phyloP scores from a whole-genome alignment of 1,140 invertebrate genomes.

The Ptiloglossa arizonensis region DNA sequence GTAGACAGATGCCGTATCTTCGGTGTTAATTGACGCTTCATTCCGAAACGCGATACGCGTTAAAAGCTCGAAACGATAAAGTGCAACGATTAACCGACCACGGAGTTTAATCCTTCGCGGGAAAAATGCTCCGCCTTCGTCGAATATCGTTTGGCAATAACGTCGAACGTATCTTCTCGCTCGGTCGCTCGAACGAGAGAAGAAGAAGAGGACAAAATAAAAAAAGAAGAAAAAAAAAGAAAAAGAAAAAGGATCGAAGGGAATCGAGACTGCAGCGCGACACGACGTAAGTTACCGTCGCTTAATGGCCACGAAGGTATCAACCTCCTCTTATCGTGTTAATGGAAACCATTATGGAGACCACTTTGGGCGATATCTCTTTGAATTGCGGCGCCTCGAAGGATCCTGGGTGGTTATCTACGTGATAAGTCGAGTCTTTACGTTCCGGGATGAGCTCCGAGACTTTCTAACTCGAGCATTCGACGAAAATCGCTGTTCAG shows the following conservation, averaged over 20 bases:
- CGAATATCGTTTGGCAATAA: constrained; percentile 31
- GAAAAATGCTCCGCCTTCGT: constrained; percentile 29
- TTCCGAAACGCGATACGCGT: constrained; percentile 41
- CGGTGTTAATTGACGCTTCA: constrained; percentile 57
- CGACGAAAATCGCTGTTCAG: background rate
- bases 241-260: constrained; percentile 22
- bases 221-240: background rate
- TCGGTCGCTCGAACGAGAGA: background rate
- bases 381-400: constrained; percentile 29
- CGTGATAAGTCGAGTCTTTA: constrained; percentile 44
- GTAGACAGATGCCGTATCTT: constrained; percentile 20
- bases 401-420: constrained; percentile 65
- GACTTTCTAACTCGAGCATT: constrained; percentile 13
- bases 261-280: constrained; percentile 35
- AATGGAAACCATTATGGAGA: constrained; percentile 69
- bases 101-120: constrained; percentile 24
- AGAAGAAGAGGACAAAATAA: no score
- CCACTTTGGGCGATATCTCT: constrained; percentile 65
- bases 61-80: constrained; percentile 63
- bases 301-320: constrained; percentile 60
- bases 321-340: constrained; percentile 66
- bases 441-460: constrained; percentile 6
- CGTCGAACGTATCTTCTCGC: constrained; percentile 26
- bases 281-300: constrained; percentile 40
- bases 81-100: constrained; percentile 53